phyloP scores from a whole-genome alignment of 2,888 invertebrate species.

The Melanophora roralis region DNA sequence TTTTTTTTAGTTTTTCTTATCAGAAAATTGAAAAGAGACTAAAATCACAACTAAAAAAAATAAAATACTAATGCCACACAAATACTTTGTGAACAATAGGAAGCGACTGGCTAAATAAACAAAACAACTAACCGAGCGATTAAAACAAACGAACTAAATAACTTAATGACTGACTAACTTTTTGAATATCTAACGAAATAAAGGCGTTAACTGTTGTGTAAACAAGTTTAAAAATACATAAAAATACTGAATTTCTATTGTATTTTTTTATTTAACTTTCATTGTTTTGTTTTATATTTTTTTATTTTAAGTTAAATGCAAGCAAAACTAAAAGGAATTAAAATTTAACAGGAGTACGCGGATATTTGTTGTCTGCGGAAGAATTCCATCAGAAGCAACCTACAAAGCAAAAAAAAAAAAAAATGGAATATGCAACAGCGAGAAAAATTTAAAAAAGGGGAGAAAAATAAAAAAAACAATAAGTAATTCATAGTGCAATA shows the following conservation, averaged over 20 bases:
- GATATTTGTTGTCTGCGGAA: not conserved
- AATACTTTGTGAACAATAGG: slow-evolving; percentile 7
- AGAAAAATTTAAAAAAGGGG: not conserved
- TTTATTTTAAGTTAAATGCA: slow-evolving; percentile 43
- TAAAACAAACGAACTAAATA: not conserved
- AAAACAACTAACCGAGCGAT: not conserved
- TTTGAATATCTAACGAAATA: slow-evolving; percentile 32
- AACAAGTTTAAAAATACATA: slow-evolving; percentile 53
- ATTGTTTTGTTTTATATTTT: slow-evolving; percentile 39
- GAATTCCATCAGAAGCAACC: not conserved
- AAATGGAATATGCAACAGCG: not conserved
- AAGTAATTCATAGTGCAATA: not conserved
- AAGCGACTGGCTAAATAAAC: slow-evolving; percentile 29
- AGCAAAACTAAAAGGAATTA: slow-evolving; percentile 19
- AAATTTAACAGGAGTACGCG: not conserved
- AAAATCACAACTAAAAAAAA: not conserved
- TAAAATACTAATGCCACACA: slow-evolving; percentile 16
- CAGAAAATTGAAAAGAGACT: not conserved
- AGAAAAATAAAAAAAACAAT: not conserved
- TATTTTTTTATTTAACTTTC: slow-evolving; percentile 27
- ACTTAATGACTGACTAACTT: slow-evolving; percentile 1
- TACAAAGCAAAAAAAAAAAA: not conserved
- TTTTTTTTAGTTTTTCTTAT: not conserved
- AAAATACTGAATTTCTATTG: slow-evolving; percentile 16
- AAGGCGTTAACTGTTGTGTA: slow-evolving; percentile 61